These are phyloP conservation scores for Acanthoscelides obtectus DNA, from an alignment of 2,888 invertebrate species.

Conservation along the genomic window DNA sequence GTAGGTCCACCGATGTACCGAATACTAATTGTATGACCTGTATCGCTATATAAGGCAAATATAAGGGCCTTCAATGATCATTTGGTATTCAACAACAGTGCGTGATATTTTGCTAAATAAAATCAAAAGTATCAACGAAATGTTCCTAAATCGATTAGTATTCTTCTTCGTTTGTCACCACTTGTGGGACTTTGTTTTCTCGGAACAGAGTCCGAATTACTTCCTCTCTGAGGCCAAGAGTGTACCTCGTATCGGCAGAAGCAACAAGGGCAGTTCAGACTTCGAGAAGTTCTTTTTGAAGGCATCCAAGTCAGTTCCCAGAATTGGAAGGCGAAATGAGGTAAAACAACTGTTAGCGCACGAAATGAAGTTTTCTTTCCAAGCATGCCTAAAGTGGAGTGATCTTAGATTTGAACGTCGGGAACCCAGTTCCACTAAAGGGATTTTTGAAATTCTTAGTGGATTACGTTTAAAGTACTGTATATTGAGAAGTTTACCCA, in stretches of 20 bases:
- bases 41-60: neutral
- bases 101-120: neutral
- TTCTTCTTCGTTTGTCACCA: neutral
- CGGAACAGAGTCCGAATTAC: slow-evolving; percentile 18
- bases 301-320: slow-evolving; percentile 49
- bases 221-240: slow-evolving; percentile 44
- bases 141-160: neutral
- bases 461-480: no score
- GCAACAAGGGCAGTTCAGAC: slow-evolving; percentile 33
- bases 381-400: no score
- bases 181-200: neutral
- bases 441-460: neutral
- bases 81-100: neutral
- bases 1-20: neutral
- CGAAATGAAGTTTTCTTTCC: no score
- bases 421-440: no score
- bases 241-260: slow-evolving; percentile 40
- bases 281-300: slow-evolving; percentile 48
- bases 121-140: neutral
- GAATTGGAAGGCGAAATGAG: slow-evolving; percentile 46
- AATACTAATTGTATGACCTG: neutral
- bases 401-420: no score
- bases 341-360: no score
- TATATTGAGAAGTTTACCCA: no score
- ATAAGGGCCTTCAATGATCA: neutral